A percentile compares a stretch with the other conserved stretches of the same genome.
Conservation (phyloP, 2,888 invertebrate genomes). For the Periphyllus acericola region DNA sequence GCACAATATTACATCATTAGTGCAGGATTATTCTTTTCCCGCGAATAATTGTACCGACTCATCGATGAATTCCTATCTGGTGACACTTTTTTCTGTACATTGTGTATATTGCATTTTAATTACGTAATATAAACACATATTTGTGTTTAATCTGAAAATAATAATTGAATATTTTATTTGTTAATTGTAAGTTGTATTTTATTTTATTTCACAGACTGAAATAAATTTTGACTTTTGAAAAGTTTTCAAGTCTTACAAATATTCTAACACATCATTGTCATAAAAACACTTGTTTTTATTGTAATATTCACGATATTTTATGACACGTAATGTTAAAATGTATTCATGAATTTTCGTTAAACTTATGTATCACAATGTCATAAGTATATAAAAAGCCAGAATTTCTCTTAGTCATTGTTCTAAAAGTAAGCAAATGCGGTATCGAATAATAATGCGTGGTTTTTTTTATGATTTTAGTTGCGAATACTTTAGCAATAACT, state of each 20-base stretch:
- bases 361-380: no score
- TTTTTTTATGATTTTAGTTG: constrained; percentile 26
- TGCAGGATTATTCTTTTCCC: neutral
- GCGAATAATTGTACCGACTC: constrained; percentile 1
- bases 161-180: neutral
- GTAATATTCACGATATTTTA: no score
- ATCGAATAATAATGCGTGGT: constrained; percentile 1
- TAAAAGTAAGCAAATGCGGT: constrained; percentile 6
- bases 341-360: no score
- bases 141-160: neutral
- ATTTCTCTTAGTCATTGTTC: constrained; percentile 22
- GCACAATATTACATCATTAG: neutral
- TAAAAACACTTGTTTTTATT: no score
- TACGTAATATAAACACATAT: neutral
- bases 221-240: no score
- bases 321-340: no score
- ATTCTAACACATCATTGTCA: no score
- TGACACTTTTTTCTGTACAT: neutral
- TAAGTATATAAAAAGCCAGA: neutral
- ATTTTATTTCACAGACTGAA: no score
- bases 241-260: no score
- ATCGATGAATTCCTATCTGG: constrained; percentile 25
- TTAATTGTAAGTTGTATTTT: neutral
- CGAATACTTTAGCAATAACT: constrained; percentile 7
- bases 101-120: neutral